Base-by-base conservation (phyloP, 1,140 invertebrate species). In the Tetramorium parvispinum region DNA sequence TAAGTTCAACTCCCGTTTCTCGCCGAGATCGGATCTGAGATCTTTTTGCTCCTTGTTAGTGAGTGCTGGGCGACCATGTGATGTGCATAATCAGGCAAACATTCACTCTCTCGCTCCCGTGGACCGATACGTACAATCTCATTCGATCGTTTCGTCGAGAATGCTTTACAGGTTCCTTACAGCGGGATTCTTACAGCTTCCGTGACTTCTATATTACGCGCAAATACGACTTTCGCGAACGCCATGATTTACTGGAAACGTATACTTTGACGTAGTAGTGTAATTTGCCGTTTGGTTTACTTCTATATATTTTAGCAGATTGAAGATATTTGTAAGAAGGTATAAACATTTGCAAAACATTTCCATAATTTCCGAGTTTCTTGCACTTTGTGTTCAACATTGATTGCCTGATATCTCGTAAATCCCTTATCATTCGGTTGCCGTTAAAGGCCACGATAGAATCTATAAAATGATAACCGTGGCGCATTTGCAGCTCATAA, bases 21-120 rank as follows among this genome's bases (percentile, higher is more conserved):
- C 21, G 76, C 27, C 53, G 71, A 76, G 79, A 88, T 88, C 73
- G 82, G 66, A 88, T 77, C 86, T 40, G 43, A 66, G 46, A 75
- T 82, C 66, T 75, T 85, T 53, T 87, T 73, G 51, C 70, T 77
- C 16, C 87, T 88, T 70, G 43, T 66, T 68, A 68, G 63, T 43
- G 49, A 16, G 27, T 8, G 21, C 16, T 18, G 16, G 46, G 65
- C 55, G 4, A 83, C 59, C 82, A 57, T 75, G 49, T 37, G 87
- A 88, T 77, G 78, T 83, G 87, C 68, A 70, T 88, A 88, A 88
- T 85, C 75, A 81, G 51, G 66, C 59, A 78, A 76, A 55, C 32
- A 57, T 78, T 65, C 82, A 66, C 82, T 85, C 75, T 65, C 75
- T 65, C 75, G 73, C 73, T 40, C 82, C 21, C 57, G 24, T 46